Base-by-base conservation (phyloP, 2,797 vertebrate species). In the Oryzias sinensis region DNA sequence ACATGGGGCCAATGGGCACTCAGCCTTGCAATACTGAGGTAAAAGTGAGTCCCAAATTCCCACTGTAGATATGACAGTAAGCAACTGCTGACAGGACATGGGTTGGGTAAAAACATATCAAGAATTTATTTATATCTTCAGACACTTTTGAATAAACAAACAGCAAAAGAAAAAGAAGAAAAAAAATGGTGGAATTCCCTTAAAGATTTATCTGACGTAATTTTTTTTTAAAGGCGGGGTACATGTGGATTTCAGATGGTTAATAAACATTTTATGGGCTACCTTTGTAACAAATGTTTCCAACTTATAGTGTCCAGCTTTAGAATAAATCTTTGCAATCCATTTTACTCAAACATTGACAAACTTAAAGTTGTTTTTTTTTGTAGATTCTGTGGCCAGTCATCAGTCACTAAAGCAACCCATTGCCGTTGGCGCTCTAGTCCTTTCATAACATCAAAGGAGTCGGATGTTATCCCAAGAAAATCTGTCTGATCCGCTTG, bases 401-500 rank as follows among this genome's bases (percentile, higher is more conserved):
- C 18, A 37, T 4, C 43, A 62, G 46, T 41, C 40, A 17, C 9
- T 55, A 18, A 59, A 50, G 5, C 13, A 14, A 24, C 33, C 45
- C 46, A 27, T n/a, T 48, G 25, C 43, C 22, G n/a, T 27, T 64
- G 65, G 53, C 44, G 44, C 49, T 40, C 59, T 63, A 55, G 25
- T 70, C 56, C 50, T 74, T 74, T 76, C 74, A 70, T 70, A 69
- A 69, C 74, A 83, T 86, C 72, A 85, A 83, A 86, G 72, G 48
- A 43, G 72, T 56, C 68, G 71, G 75, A 79, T 18, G 59, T 77
- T 76, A 79, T 68, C 75, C 70, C 1, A 0, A 54, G 71, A 75
- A 78, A 85, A 63, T 82, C 72, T 73, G 52, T 61, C 56, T 77
- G 68, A 84, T 86, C 76, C 75, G 52, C 33, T 44, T 3, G 70